A percentile compares a stretch with the other conserved stretches of the same genome.
Evolutionary conservation across 2,113 vertebrate genomes (phyloP).

Genomic region (Marcusenius ussheri): DNA sequence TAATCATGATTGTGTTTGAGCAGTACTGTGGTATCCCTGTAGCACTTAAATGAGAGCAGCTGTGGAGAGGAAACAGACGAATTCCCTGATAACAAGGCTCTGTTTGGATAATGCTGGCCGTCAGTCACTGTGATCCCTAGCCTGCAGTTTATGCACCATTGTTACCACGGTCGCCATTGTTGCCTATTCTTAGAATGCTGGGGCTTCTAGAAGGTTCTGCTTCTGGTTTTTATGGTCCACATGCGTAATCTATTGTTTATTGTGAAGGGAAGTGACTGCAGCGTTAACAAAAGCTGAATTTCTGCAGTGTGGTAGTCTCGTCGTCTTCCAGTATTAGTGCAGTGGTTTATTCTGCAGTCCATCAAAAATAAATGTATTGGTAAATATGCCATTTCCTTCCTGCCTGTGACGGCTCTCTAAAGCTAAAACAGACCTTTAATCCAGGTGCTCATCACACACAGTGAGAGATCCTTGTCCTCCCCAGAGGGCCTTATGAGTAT

Average conservation of each 20-base stretch:
- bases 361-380: background rate
- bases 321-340: background rate
- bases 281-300: background rate
- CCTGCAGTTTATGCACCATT: slow-evolving; percentile 8
- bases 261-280: background rate
- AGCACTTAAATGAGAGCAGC: slow-evolving; percentile 9
- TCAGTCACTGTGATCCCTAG: slow-evolving; percentile 5
- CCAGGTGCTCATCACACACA: background rate
- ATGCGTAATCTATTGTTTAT: slow-evolving; percentile 1
- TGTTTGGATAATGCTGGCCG: slow-evolving; percentile 8
- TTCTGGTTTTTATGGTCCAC: background rate
- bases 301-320: background rate
- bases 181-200: slow-evolving; percentile 14
- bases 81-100: slow-evolving; percentile 13
- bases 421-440: background rate
- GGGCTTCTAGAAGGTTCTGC: slow-evolving; percentile 5
- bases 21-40: background rate
- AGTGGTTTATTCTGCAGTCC: background rate
- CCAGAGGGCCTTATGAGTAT: slow-evolving; percentile 33
- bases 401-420: background rate
- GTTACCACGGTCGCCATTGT: slow-evolving; percentile 11
- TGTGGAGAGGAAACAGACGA: slow-evolving; percentile 11
- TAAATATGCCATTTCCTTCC: background rate
- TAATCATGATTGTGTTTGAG: background rate
- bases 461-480: slow-evolving; percentile 4